These are phyloP conservation scores for Plectrocnemia conspersa DNA, from an alignment of 1,140 invertebrate genomes.

Conservation along the genomic window DNA sequence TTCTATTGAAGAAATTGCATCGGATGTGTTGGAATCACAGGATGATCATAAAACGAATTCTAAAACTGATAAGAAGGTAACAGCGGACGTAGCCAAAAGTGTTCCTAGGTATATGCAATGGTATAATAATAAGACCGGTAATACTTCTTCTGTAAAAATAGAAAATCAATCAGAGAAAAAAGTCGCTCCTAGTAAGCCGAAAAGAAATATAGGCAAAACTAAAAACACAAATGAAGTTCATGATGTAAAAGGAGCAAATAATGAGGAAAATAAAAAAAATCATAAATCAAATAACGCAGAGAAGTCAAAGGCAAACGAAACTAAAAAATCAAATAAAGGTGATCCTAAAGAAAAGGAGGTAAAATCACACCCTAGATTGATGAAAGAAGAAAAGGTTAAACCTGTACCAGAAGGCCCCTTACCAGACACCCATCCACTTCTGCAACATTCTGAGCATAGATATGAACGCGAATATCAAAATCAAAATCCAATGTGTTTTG, in stretches of 20 bases:
- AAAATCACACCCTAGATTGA: conserved; percentile 43
- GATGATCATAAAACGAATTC: conserved; percentile 12
- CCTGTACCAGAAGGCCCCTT: conserved; percentile 48
- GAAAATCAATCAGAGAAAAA: conserved; percentile 43
- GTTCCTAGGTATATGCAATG: conserved; percentile 63
- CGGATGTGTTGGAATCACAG: conserved; percentile 17
- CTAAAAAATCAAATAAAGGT: conserved; percentile 36
- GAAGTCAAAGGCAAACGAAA: conserved; percentile 46
- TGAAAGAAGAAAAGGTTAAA: conserved; percentile 48
- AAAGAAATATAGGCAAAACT: conserved; percentile 48
- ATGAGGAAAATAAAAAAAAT: conserved; percentile 21
- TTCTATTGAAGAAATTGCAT: conserved; percentile 7
- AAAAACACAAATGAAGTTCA: conserved; percentile 42
- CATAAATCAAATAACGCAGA: conserved; percentile 17
- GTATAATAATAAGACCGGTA: conserved; percentile 52
- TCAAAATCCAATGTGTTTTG: conserved; percentile 57
- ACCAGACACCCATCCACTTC: conserved; percentile 59
- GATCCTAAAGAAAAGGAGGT: conserved; percentile 47
- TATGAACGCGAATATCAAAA: conserved; percentile 61
- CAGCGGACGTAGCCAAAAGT: conserved; percentile 45
- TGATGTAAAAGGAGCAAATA: conserved; percentile 36
- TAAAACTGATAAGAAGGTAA: conserved; percentile 32
- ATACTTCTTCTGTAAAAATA: conserved; percentile 21
- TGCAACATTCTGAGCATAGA: conserved; percentile 72
- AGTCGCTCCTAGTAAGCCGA: conserved; percentile 46